Conservation (phyloP, 2,113 vertebrate genomes). For the Aphelocoma coerulescens region DNA sequence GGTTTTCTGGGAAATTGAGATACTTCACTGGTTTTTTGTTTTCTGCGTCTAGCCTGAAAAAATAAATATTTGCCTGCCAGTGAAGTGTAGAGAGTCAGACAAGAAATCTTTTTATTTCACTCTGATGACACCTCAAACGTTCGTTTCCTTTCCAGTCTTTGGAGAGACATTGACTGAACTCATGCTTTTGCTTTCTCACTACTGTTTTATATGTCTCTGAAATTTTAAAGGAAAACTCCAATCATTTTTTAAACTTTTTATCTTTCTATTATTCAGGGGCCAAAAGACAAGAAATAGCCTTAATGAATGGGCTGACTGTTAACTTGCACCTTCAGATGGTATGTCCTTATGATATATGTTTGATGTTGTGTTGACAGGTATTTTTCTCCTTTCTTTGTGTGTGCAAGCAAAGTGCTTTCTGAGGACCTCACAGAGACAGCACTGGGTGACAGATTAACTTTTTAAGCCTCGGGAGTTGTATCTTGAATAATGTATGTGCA, state of each 20-base stretch:
- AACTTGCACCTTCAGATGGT: constrained; percentile 94
- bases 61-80: constrained; percentile 44
- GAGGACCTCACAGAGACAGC: constrained; percentile 16
- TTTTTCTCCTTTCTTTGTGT: neutral
- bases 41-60: constrained; percentile 52
- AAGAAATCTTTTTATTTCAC: constrained; percentile 29
- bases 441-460: neutral
- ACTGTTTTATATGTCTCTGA: neutral
- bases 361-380: neutral
- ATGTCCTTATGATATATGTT: constrained; percentile 34
- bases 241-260: neutral
- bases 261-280: constrained; percentile 68
- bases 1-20: constrained; percentile 46
- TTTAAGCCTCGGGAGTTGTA: neutral
- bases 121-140: constrained; percentile 20
- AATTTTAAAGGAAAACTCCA: neutral
- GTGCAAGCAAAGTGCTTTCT: neutral
- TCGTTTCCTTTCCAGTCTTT: constrained; percentile 27
- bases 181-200: neutral
- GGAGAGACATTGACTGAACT: neutral
- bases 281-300: constrained; percentile 73
- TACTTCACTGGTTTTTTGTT: constrained; percentile 49
- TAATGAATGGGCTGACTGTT: constrained; percentile 93
- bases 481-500: neutral
- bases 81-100: neutral